Evolutionary conservation across 2,888 invertebrate species (phyloP), one percentile per base, ranked within the genome.

Genomic region (Choristoneura rosaceana): DNA sequence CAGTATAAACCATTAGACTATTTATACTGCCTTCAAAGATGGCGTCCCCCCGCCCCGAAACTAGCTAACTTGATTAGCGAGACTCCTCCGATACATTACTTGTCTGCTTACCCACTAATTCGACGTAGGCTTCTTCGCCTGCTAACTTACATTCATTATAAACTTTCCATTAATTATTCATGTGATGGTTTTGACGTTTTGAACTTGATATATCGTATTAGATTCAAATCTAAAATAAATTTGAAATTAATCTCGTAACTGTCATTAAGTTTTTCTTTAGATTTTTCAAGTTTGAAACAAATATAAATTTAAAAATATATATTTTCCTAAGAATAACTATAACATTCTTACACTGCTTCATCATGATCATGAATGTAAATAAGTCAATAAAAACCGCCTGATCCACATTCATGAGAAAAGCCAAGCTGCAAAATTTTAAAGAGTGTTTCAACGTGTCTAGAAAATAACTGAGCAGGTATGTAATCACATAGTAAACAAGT

Each of bases 61-160:
- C 45, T 63, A 63, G 47, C 38, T 63, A 47, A 63, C 45, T 63
- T 17, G 63, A 63, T 63, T 63, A 63, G n/a, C 59, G 12, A 41
- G 25, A 33, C 63, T 63, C 47, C 47, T 33, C 45, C 63, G 63
- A 63, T 63, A 63, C 47, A 45, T 63, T 63, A 63, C 63, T 63
- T 63, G 47, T 63, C 63, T 63, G 63, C n/a, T 63, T 63, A 63
- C 33, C 33, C 25, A n/a, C 47, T 63, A 63, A 63, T 45, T 33
- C 33, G 17, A 45, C n/a, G 47, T 12, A 33, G 10, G 25, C 45
- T 63, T 63, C 45, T 47, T 33, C 45, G 45, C 33, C 4, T 2
- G 33, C 14, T 33, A 14, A 45, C 47, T 47, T 17, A 45, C 45
- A 43, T 45, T 17, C 34, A 47, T 45, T 33, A 38, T 8, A 38